A percentile compares a stretch with the other conserved stretches of the same genome.
phyloP scores from a whole-genome alignment of 2,797 vertebrate genomes.

The Petrocephalus schoutedeni region DNA sequence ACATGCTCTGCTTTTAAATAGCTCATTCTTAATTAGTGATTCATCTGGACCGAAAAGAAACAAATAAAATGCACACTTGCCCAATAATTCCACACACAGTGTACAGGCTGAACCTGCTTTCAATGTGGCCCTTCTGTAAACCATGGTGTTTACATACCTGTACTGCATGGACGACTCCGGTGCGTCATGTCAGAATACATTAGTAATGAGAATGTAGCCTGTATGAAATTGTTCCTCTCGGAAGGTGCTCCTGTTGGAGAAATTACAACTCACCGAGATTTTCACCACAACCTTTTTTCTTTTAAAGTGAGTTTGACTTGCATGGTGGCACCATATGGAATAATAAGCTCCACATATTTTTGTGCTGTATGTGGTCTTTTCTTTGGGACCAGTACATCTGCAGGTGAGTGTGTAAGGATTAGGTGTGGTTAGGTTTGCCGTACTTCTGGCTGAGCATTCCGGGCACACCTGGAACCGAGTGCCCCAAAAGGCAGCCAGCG shows the following conservation, averaged over 20 bases:
- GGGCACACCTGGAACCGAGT: neutral
- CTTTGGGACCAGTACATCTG: neutral
- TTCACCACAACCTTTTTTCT: neutral
- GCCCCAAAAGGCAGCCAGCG: neutral
- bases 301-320: neutral
- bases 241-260: no score
- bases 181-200: neutral
- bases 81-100: no score
- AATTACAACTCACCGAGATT: neutral
- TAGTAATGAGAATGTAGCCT: neutral
- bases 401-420: conserved; percentile 19
- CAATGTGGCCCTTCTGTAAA: conserved; percentile 6
- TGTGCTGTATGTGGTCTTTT: neutral
- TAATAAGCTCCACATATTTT: neutral
- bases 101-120: conserved; percentile 1
- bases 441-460: neutral
- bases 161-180: neutral
- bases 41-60: no score
- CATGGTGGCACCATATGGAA: neutral
- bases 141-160: neutral
- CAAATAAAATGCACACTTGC: no score
- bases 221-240: neutral
- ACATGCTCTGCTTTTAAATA: no score
- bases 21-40: no score
- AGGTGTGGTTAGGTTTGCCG: conserved; percentile 19